Base-by-base conservation (phyloP, 2,113 vertebrate species). In the Macaca mulatta region DNA sequence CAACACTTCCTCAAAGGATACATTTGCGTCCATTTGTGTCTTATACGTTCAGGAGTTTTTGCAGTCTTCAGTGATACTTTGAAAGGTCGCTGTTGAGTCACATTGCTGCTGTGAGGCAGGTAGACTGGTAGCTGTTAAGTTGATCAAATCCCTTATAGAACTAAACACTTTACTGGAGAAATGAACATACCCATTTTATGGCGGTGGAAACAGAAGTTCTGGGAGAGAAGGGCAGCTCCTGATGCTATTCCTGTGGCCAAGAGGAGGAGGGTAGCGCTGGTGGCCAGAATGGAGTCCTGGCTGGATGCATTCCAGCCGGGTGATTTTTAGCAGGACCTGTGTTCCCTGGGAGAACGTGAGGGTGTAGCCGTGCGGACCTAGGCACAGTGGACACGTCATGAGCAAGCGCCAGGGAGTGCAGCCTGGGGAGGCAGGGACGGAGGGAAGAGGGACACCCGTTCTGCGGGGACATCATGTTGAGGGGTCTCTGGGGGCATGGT, bases 221-320 rank as follows among this genome's bases (percentile, higher is more conserved):
- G 0, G 23, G 30, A 40, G 23, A 11, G 32, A 32, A 1, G 6
- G 3, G 5, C 35, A 25, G 16, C 25, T 13, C 16, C 43, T 18
- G 1, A 5, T 3, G 35, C 45, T 2, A 3, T 4, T 8, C 0
- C 8, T 9, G 40, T 6, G 6, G 40, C 27, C 4, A 0, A 1
- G 1, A 2, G n/a, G 38, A 20, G 11, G 5, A 11, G 8, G 13
- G 70, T 20, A 16, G 59, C 52, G 9, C 78, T 22, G 0, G 38
- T n/a, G 70, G 38, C 48, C 2, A 1, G 40, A 45, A 9, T 20
- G 0, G 7, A 22, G 9, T 5, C 64, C 23, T 13, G 16, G 48
- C 0, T 22, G 1, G 69, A 57, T 7, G 2, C 3, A 18, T 8
- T 40, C 14, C 9, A 9, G 3, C 40, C 12, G 18, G 35, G 78